These are phyloP conservation scores for Turdus rufiventris DNA, from an alignment of 2,113 vertebrate species.

Conservation along the genomic window DNA sequence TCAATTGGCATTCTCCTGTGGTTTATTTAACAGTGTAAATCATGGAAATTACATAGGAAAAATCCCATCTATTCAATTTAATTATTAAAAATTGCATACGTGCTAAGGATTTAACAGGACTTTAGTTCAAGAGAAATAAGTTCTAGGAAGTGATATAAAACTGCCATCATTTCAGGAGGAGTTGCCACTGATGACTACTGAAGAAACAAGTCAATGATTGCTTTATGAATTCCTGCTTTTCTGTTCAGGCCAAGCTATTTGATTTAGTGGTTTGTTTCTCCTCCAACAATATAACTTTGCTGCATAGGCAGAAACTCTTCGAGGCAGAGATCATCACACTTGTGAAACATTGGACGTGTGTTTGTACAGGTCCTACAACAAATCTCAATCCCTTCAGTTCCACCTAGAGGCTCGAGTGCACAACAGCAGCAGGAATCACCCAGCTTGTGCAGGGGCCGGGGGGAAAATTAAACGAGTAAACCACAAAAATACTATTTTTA, in stretches of 20 bases:
- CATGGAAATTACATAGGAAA: not conserved
- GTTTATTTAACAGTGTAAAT: not conserved
- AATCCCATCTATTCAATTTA: not conserved
- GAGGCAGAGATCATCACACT: not conserved
- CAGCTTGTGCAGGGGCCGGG: accelerated
- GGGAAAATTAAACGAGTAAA: not conserved
- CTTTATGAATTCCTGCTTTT: not conserved
- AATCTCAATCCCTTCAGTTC: constrained; percentile 34
- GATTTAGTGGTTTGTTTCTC: not conserved
- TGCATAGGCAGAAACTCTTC: not conserved
- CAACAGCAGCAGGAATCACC: not conserved
- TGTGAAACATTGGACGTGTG: not conserved
- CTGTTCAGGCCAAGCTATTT: not conserved
- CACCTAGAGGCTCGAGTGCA: constrained; percentile 24
- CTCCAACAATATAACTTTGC: not conserved
- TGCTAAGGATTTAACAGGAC: not conserved
- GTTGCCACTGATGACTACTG: not conserved
- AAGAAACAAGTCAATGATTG: not conserved
- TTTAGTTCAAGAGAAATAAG: not conserved
- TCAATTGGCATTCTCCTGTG: not conserved
- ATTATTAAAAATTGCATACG: not conserved
- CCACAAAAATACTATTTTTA: not conserved
- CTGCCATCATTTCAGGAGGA: not conserved
- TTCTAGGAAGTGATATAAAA: not conserved
- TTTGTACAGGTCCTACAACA: not conserved